Evolutionary conservation across 2,888 invertebrate genomes (phyloP).

Genomic region (Callimorpha dominula): DNA sequence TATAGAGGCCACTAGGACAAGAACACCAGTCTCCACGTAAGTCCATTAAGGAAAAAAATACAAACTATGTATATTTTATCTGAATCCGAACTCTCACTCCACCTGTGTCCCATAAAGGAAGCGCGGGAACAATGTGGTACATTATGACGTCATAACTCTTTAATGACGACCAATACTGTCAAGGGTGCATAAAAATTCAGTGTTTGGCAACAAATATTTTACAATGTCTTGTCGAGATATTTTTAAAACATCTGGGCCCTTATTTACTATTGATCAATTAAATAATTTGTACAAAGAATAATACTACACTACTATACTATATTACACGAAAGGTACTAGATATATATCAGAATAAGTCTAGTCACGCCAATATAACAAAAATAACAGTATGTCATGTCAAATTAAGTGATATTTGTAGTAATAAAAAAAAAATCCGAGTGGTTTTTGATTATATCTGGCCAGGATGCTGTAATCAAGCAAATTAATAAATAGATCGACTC

Average conservation of each 20-base stretch:
- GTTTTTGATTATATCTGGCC: neutral
- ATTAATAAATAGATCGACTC: conserved; percentile 26
- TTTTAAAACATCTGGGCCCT: neutral
- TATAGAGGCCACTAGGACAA: too few relatives aligned
- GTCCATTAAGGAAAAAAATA: too few relatives aligned
- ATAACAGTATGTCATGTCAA: neutral
- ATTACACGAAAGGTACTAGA: neutral
- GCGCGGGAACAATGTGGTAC: conserved; percentile 31
- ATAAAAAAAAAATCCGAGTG: neutral
- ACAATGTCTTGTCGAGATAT: neutral
- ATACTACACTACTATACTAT: neutral
- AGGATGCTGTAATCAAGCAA: conserved; percentile 9
- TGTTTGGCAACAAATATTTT: neutral
- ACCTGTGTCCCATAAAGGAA: conserved; percentile 52
- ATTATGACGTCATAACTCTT: conserved; percentile 34
- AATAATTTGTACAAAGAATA: neutral
- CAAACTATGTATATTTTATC: neutral
- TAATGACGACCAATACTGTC: conserved; percentile 21
- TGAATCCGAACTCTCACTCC: conserved; percentile 19
- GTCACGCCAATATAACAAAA: neutral
- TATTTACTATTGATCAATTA: neutral
- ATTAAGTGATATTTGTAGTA: neutral
- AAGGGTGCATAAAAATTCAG: conserved; percentile 7
- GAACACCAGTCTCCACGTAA: too few relatives aligned
- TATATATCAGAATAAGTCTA: neutral